These are phyloP conservation scores for Leucania comma DNA, from an alignment of 2,888 invertebrate species.

Conservation along the genomic window DNA sequence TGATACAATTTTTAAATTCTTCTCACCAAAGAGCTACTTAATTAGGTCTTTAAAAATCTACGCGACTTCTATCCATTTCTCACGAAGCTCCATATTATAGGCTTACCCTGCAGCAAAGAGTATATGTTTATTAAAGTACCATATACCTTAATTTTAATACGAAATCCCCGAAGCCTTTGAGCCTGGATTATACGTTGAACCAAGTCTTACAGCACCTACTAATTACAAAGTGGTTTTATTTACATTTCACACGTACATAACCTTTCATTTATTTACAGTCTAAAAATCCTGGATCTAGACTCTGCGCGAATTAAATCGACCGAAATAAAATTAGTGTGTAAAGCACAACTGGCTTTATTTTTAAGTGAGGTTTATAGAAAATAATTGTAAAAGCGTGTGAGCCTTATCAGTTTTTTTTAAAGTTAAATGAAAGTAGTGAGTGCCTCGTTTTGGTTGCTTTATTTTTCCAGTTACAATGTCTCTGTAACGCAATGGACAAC, in stretches of 20 bases:
- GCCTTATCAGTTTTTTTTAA: too few relatives aligned
- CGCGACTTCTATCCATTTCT: constrained; percentile 4
- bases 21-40: background rate
- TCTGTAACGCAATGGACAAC: too few relatives aligned
- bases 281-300: background rate
- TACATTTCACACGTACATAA: constrained; percentile 43
- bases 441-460: too few relatives aligned
- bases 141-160: constrained; percentile 42
- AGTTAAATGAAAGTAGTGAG: too few relatives aligned
- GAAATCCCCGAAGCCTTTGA: constrained; percentile 38
- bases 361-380: too few relatives aligned
- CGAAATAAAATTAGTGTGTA: background rate
- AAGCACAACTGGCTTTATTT: too few relatives aligned
- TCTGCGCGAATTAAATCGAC: constrained; percentile 11
- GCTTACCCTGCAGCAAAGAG: constrained; percentile 19
- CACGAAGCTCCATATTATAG: constrained; percentile 11
- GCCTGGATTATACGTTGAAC: constrained; percentile 33
- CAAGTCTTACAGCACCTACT: constrained; percentile 38
- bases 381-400: too few relatives aligned
- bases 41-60: constrained; percentile 10
- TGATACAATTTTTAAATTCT: too few relatives aligned
- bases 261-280: constrained; percentile 32
- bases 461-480: too few relatives aligned
- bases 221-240: constrained; percentile 46
- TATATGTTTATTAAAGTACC: constrained; percentile 35